Percentiles rank a stretch among this genome's conserved stretches.
Conservation (phyloP, 2,888 invertebrate species). For the Hirtodrosophila duncani region DNA sequence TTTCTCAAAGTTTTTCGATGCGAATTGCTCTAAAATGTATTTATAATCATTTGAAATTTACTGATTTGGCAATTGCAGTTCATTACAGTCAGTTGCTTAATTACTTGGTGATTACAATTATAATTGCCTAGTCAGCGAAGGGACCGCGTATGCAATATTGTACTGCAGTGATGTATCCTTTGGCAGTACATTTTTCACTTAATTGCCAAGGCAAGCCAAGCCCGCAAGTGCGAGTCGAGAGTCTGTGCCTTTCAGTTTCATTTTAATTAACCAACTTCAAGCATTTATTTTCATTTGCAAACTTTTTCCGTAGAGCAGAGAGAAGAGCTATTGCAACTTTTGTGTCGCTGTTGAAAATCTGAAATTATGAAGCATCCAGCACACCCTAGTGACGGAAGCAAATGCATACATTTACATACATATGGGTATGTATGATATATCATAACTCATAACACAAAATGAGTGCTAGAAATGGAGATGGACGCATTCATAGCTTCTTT, state of each 20-base stretch:
- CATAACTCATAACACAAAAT: no score
- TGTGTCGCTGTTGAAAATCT: no score
- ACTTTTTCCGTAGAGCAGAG: slow-evolving; percentile 24
- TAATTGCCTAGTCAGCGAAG: background rate
- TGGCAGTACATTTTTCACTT: slow-evolving; percentile 32
- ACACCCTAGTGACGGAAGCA: no score
- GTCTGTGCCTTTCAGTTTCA: slow-evolving; percentile 23
- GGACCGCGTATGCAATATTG: no score
- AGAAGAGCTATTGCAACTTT: slow-evolving; percentile 1
- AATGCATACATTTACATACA: no score
- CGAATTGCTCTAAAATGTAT: slow-evolving; percentile 10
- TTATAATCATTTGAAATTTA: slow-evolving; percentile 30
- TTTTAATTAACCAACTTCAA: slow-evolving; percentile 57
- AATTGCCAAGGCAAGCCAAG: slow-evolving; percentile 25
- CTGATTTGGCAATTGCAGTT: background rate
- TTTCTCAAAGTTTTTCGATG: slow-evolving; percentile 7
- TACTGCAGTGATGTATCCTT: slow-evolving; percentile 1
- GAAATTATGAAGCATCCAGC: no score
- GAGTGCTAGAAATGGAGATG: no score
- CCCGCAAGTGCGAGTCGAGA: slow-evolving; percentile 22
- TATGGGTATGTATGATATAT: no score
- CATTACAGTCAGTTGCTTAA: slow-evolving; percentile 9
- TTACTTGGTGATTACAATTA: background rate
- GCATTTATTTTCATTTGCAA: slow-evolving; percentile 56
- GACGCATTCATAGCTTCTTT: no score